A percentile compares a stretch with the other conserved stretches of the same genome.
These are phyloP conservation scores for Carassius auratus DNA, from an alignment of 2,113 vertebrate genomes.

Conservation along the genomic window DNA sequence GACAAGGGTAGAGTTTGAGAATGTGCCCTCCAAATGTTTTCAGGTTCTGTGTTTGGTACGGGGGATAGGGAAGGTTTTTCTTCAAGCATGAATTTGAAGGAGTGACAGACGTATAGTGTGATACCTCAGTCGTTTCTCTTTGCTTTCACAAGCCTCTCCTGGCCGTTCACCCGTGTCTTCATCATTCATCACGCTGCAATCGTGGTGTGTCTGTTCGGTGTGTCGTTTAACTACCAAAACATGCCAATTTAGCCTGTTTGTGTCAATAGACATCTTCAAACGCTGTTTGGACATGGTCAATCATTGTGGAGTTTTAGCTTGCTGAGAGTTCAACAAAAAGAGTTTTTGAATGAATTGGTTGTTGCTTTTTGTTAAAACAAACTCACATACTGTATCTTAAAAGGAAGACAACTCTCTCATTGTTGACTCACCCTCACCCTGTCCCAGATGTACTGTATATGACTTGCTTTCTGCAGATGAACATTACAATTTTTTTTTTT, in stretches of 20 bases:
- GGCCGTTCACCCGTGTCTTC: constrained; percentile 62
- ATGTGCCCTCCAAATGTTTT: background rate
- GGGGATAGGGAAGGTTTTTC: background rate
- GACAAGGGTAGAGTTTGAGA: background rate
- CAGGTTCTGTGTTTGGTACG: background rate
- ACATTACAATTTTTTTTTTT: too few relatives aligned
- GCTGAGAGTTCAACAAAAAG: constrained; percentile 6
- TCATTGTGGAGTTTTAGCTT: constrained; percentile 51
- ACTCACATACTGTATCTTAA: too few relatives aligned
- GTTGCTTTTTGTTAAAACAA: too few relatives aligned
- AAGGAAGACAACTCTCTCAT: too few relatives aligned
- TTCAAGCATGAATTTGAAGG: background rate
- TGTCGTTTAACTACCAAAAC: constrained; percentile 67
- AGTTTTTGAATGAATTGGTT: too few relatives aligned
- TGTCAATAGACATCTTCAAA: constrained; percentile 49
- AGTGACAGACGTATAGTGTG: background rate
- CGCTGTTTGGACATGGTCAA: constrained; percentile 51
- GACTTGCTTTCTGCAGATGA: too few relatives aligned
- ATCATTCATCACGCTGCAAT: constrained; percentile 67
- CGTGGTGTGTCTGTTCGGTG: constrained; percentile 55
- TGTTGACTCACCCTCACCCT: too few relatives aligned
- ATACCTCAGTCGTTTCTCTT: background rate
- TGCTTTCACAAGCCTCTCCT: constrained; percentile 28
- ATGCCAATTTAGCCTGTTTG: constrained; percentile 68
- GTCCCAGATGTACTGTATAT: too few relatives aligned